Base-by-base conservation (phyloP, 2,797 vertebrate species). In the Cirrhinus molitorella region DNA sequence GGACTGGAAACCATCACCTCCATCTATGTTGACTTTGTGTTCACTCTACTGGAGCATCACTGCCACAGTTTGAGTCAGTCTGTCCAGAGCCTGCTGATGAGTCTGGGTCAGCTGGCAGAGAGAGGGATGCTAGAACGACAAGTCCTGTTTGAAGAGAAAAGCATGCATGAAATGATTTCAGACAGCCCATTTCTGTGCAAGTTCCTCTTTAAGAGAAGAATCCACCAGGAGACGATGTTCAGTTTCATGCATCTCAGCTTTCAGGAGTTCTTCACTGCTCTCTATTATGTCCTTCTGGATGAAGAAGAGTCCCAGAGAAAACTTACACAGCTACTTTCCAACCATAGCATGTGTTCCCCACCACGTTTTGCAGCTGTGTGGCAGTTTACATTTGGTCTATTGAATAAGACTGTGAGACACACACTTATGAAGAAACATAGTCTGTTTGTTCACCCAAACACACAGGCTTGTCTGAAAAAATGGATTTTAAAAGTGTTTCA, bases 241-340 rank as follows among this genome's bases (percentile, higher is more conserved):
- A 86, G 81, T 31, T 88, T 88, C 47, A 75, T 82, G 53, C 85
- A 88, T 72, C 82, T 88, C 31, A 74, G 84, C 79, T 88, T 86
- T 51, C 87, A 88, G 79, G 87, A 88, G 53, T 88, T 88, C 28
- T 82, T 88, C 25, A 59, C 81, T 0, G 81, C 79, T 4, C 78
- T 88, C 3, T 70, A 75, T 31, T 88, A 51, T 45, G 7, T 83
- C 49, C 0, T 40, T 16, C 5, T 72, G 34, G 47, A 4, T n/a
- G 63, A 83, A 21, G 0, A 70, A 45, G n/a, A 70, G n/a, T 70
- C 1, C n/a, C 7, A 9, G 13, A 25, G 0, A 0, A 68, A 68
- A 16, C 1, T 1, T 2, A 1, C 37, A 43, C 2, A 23, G 11
- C 11, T 67, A 7, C 13, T 9, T 3, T 68, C 19, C 0, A 5